These are phyloP conservation scores for Laticauda colubrina DNA, from an alignment of 2,113 vertebrate species.

Conservation along the genomic window DNA sequence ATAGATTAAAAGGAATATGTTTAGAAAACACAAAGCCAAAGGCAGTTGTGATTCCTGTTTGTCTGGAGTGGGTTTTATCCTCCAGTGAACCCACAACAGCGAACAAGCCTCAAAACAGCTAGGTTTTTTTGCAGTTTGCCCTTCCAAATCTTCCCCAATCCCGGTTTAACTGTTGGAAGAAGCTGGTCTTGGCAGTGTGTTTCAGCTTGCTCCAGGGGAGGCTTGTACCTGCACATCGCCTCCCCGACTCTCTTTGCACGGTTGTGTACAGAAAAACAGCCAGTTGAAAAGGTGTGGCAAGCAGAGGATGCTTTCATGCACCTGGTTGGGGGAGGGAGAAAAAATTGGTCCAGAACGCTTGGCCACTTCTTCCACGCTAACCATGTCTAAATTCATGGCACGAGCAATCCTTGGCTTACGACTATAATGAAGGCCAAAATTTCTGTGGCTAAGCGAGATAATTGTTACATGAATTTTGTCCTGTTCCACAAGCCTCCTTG, in stretches of 20 bases:
- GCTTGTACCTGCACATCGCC: slow-evolving; percentile 42
- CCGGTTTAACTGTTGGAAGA: slow-evolving; percentile 26
- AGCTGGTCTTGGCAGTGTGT: slow-evolving; percentile 12
- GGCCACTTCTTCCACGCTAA: slow-evolving; percentile 13
- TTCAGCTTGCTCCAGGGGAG: slow-evolving; percentile 34
- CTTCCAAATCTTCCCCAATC: slow-evolving; percentile 49
- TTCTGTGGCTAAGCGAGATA: background rate
- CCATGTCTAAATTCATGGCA: slow-evolving; percentile 15
- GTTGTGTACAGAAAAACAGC: slow-evolving; percentile 11
- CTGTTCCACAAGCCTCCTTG: too few relatives aligned
- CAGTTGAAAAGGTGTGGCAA: slow-evolving; percentile 22
- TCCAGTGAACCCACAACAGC: background rate
- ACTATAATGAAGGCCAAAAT: background rate
- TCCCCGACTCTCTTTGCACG: slow-evolving; percentile 14
- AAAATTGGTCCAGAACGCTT: slow-evolving; percentile 8
- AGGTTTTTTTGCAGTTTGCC: slow-evolving; percentile 23
- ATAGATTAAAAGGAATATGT: background rate
- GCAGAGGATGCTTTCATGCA: background rate
- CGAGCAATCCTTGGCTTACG: background rate
- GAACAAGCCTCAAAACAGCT: background rate
- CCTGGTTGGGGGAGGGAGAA: slow-evolving; percentile 5
- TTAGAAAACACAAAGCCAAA: background rate
- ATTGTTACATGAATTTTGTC: too few relatives aligned
- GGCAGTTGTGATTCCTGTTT: background rate
- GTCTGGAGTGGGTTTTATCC: too few relatives aligned